Conservation (phyloP, 2,113 vertebrate species). For the Todiramphus chloris region DNA sequence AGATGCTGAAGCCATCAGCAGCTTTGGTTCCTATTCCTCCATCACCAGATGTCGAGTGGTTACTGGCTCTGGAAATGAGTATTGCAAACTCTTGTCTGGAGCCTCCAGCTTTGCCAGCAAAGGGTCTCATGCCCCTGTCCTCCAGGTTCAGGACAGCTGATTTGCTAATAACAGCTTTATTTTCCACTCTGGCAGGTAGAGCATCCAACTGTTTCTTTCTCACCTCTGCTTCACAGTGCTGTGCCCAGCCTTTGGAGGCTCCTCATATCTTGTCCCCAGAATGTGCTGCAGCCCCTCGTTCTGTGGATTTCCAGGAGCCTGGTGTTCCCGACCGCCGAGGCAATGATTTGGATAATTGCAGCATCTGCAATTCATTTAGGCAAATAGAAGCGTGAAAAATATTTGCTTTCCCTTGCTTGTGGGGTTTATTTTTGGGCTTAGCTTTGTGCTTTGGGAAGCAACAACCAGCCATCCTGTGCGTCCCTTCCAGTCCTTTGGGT, state of each 20-base stretch:
- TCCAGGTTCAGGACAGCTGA: not conserved
- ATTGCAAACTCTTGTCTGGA: not conserved
- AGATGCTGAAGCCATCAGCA: not conserved
- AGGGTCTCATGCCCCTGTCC: not conserved
- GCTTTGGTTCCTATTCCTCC: not conserved
- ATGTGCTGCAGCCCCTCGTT: not conserved
- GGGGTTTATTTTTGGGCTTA: conserved; percentile 3
- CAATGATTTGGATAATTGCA: not conserved
- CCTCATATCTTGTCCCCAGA: not conserved
- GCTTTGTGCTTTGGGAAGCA: not conserved
- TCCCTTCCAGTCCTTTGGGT: not conserved
- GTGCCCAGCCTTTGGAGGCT: not conserved
- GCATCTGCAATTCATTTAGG: not conserved
- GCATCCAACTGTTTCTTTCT: not conserved
- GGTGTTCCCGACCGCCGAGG: not conserved
- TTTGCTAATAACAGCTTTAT: not conserved
- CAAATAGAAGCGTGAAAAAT: not conserved
- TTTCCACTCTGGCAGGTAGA: not conserved
- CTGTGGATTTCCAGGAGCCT: not conserved
- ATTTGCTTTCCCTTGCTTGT: not conserved
- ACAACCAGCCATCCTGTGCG: fast-evolving
- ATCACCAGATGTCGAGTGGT: not conserved
- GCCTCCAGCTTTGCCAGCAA: not conserved
- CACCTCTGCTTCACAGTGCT: not conserved
- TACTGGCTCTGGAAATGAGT: not conserved